Evolutionary conservation across 2,888 invertebrate species (phyloP), one percentile per base, ranked within the genome.

Genomic region (Pseudoips prasinana): DNA sequence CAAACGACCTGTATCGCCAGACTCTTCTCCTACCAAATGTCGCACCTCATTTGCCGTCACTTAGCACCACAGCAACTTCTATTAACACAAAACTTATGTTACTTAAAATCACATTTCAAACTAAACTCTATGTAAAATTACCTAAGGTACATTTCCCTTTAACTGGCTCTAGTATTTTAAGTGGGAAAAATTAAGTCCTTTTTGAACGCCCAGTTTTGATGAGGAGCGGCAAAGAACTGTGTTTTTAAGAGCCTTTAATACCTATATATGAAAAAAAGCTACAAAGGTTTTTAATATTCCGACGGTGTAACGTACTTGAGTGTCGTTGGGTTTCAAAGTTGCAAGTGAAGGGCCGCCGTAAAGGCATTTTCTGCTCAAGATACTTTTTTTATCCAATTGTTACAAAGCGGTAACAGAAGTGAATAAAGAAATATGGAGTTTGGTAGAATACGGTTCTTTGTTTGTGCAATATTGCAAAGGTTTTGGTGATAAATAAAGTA

Each of bases 11-110:
- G 72, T 74, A 73, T 76, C 73, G 71, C 63, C 61, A 59, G 59
- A 54, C 60, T 59, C 58, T 62, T 60, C 60, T 56, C 51, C 62
- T 42, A 64, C 67, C 66, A 71, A 79, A 80, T 77, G 73, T 77
- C 73, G 62, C 79, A 77, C 74, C 79, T 78, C 77, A 76, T 81
- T 82, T 76, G 78, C 68, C 66, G 66, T 69, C 75, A 79, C 73
- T 79, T 74, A 72, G 65, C 61, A 61, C 45, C 46, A 58, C 58
- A 53, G 33, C 20, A 23, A 40, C 39, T 66, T 59, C 58, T 47
- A 44, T 56, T 55, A 52, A 46, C 42, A 58, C 58, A 40, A 49
- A 58, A 67, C 59, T 58, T 46, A 48, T 46, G 41, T 40, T 23
- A 1, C 8, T 8, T 1, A 17, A 18, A 22, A 19, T 14, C 7